These are phyloP conservation scores for Micronisus gabar DNA, from an alignment of 2,113 vertebrate genomes.

Conservation along the genomic window DNA sequence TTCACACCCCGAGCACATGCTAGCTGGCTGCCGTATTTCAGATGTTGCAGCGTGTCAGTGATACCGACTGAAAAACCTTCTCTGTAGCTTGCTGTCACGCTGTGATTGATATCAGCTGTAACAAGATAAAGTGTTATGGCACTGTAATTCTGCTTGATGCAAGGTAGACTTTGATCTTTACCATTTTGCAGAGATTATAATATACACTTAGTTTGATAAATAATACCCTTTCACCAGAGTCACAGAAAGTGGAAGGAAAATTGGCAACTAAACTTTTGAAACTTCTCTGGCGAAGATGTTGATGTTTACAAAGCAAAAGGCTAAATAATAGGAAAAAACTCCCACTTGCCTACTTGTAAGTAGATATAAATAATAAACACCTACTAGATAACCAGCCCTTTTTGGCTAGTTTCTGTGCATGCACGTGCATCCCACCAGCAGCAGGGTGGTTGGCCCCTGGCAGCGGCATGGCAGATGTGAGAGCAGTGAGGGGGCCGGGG, in stretches of 20 bases:
- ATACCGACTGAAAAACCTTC: conserved; percentile 44
- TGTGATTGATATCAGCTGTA: conserved; percentile 72
- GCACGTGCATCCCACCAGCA: not conserved
- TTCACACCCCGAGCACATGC: conserved; percentile 21
- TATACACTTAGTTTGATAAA: conserved; percentile 67
- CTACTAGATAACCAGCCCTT: not conserved
- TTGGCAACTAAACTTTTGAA: conserved; percentile 34
- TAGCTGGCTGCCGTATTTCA: conserved; percentile 38
- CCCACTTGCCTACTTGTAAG: not conserved
- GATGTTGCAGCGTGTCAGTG: conserved; percentile 38
- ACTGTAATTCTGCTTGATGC: conserved; percentile 72
- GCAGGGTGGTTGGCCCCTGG: rapidly evolving
- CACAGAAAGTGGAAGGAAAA: conserved; percentile 39
- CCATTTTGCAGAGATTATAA: conserved; percentile 72
- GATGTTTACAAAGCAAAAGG: not conserved
- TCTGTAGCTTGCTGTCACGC: conserved; percentile 54
- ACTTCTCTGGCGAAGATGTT: not conserved
- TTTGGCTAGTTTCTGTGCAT: not conserved
- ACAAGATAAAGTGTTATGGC: conserved; percentile 75
- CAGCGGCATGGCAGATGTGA: not conserved
- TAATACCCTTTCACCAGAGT: conserved; percentile 62
- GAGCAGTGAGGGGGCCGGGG: not conserved
- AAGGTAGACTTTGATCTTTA: conserved; percentile 75
- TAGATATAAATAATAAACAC: not conserved
- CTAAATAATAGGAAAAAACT: not conserved